Base-by-base conservation (phyloP, 2,797 vertebrate species). In the Lagodon rhomboides region DNA sequence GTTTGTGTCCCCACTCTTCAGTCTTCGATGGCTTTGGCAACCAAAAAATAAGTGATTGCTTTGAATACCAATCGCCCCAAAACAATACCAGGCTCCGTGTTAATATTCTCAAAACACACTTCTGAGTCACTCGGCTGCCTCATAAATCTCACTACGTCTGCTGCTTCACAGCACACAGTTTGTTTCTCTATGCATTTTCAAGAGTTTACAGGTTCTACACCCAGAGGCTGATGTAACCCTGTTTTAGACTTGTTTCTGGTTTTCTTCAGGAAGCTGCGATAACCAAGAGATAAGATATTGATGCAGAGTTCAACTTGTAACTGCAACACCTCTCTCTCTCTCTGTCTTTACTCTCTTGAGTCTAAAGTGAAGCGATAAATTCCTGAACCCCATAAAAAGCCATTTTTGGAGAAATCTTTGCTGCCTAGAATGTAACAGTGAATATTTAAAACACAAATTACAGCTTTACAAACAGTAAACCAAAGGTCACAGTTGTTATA, bases 61-160 rank as follows among this genome's bases (percentile, higher is more conserved):
- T n/a, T 75, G 80, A 87, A 88, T 84, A 83, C 61, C 65, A 89
- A 85, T 75, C 43, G 44, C 56, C 61, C 41, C 16, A 7, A 68
- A 80, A 85, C 84, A 90, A 89, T 43, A 73, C 27, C n/a, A 54
- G 70, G 61, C 43, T 46, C 73, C 17, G 38, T 70, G 84, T 84
- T 80, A 75, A 83, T 85, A 87, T 84, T 87, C 81, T 62, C n/a
- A 47, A 82, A 85, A 85, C 84, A 83, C 82, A 64, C 72, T 63
- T 68, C 16, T 51, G 50, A 62, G 56, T 64, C 70, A 64, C 62
- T 17, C 12, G 2, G 23, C 27, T 44, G 47, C 47, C 65, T 73
- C 68, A 51, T 12, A 8, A 65, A 53, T 54, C 61, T 61, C 61
- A 6, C 63, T 51, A 53, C 61, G 60, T 51, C 79, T 74, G 61